Evolutionary conservation across 2,113 vertebrate genomes (phyloP).

Genomic region (Amia ocellicauda): DNA sequence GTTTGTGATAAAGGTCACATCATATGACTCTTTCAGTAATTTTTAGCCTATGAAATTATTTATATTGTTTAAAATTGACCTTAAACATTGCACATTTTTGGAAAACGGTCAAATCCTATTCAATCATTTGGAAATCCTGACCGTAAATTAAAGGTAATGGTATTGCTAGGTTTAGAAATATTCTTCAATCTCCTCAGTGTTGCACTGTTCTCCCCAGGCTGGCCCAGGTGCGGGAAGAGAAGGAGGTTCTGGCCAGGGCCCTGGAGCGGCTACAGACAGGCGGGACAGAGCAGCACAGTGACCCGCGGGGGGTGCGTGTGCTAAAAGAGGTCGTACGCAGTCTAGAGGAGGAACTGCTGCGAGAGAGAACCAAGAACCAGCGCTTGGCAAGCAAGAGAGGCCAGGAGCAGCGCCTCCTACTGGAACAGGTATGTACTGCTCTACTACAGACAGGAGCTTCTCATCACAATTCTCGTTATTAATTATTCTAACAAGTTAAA

Average conservation of each 20-base stretch:
- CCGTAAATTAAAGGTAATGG: too few relatives aligned
- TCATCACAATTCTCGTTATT: too few relatives aligned
- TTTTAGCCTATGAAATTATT: too few relatives aligned
- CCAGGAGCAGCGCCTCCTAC: slow-evolving; percentile 71
- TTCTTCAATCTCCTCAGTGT: too few relatives aligned
- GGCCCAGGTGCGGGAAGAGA: slow-evolving; percentile 67
- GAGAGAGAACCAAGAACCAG: slow-evolving; percentile 71
- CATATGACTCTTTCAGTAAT: too few relatives aligned
- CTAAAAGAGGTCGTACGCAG: slow-evolving; percentile 62
- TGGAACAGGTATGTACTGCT: slow-evolving; percentile 67
- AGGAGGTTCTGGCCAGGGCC: slow-evolving; percentile 61
- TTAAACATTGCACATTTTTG: too few relatives aligned
- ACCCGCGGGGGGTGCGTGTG: slow-evolving; percentile 57
- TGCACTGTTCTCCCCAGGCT: slow-evolving; percentile 59
- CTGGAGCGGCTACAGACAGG: slow-evolving; percentile 60
- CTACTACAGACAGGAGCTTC: too few relatives aligned
- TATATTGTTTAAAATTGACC: too few relatives aligned
- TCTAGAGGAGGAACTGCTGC: slow-evolving; percentile 76
- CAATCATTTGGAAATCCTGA: too few relatives aligned
- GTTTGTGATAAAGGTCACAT: too few relatives aligned
- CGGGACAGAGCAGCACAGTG: slow-evolving; percentile 28
- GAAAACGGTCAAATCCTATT: too few relatives aligned
- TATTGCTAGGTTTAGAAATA: too few relatives aligned
- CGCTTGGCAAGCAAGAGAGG: slow-evolving; percentile 58
- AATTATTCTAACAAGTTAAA: background rate